phyloP scores from a whole-genome alignment of 2,113 vertebrate species.

The Vidua chalybeata region DNA sequence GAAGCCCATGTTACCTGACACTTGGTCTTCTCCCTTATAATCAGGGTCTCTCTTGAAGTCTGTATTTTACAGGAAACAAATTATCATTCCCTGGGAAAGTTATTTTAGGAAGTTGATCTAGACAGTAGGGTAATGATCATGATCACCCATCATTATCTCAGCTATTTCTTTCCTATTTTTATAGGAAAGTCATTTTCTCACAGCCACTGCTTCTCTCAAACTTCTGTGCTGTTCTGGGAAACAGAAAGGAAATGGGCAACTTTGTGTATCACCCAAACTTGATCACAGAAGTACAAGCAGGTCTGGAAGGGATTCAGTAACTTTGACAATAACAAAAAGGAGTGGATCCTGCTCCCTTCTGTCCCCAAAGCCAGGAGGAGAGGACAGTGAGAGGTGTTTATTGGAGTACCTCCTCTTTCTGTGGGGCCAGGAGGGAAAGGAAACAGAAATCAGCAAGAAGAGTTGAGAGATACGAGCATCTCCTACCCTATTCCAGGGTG shows the following conservation, averaged over 20 bases:
- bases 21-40: background rate
- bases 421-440: background rate
- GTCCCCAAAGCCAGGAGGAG: background rate
- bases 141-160: background rate
- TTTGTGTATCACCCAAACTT: background rate
- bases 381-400: background rate
- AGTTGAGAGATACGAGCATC: fast-evolving
- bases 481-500: background rate
- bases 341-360: background rate
- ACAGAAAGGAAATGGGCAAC: background rate
- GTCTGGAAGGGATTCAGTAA: background rate
- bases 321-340: background rate
- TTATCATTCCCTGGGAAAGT: background rate
- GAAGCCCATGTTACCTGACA: background rate
- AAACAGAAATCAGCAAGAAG: background rate
- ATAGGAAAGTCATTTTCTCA: background rate
- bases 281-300: background rate
- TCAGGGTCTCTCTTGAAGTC: background rate
- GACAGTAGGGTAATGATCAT: background rate
- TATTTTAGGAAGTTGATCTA: background rate
- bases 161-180: background rate
- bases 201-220: background rate
- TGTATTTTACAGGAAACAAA: background rate
- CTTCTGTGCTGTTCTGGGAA: background rate
- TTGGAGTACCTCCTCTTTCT: background rate